Percentiles rank a stretch among this genome's conserved stretches.
These are phyloP conservation scores for Agrotis clavis DNA, from an alignment of 2,888 invertebrate species.

Conservation along the genomic window DNA sequence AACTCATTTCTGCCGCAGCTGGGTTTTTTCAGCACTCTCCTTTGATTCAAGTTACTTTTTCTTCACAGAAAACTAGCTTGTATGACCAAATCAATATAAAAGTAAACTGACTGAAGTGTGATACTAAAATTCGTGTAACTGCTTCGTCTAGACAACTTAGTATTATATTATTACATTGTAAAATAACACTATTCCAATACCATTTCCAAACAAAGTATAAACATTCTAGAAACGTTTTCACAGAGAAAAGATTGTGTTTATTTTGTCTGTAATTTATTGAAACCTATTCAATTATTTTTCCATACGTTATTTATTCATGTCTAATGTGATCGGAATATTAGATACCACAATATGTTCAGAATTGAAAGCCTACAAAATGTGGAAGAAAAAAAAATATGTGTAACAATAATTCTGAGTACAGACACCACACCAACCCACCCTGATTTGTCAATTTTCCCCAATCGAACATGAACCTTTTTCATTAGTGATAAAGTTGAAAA, in stretches of 20 bases:
- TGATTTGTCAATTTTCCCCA: no score
- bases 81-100: constrained; percentile 36
- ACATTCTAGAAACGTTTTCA: constrained; percentile 10
- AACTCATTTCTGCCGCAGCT: no score
- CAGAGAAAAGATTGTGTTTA: not conserved
- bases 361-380: not conserved
- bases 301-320: not conserved
- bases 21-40: not conserved
- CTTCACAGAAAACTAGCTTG: constrained; percentile 6
- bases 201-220: constrained; percentile 19
- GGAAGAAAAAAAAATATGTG: not conserved
- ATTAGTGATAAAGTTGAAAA: no score
- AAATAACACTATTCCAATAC: constrained; percentile 35
- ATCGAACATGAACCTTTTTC: no score
- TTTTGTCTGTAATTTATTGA: not conserved
- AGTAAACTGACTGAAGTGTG: constrained; percentile 23
- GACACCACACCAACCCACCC: no score
- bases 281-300: constrained; percentile 18
- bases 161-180: constrained; percentile 50
- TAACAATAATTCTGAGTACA: not conserved
- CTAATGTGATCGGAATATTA: not conserved
- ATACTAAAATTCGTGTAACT: constrained; percentile 57
- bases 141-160: constrained; percentile 50
- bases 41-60: not conserved
- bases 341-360: not conserved